Percentiles rank a stretch among this genome's conserved stretches.
Conservation (phyloP, 2,797 vertebrate species). For the Sandelia bainsii region DNA sequence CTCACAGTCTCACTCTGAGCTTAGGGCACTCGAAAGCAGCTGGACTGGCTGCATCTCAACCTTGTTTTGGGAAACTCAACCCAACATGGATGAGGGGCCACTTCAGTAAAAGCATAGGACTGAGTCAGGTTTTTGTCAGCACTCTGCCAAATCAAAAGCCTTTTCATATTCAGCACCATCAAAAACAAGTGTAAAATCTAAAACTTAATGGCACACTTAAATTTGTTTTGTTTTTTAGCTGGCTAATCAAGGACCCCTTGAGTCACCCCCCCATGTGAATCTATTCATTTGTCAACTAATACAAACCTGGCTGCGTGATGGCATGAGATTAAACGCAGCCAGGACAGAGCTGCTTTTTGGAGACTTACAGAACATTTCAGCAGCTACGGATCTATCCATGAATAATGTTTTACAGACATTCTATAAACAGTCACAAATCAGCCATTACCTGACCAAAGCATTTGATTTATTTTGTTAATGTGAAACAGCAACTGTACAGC, state of each 20-base stretch:
- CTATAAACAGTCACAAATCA: background rate
- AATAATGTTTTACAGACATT: background rate
- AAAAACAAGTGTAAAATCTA: conserved; percentile 6
- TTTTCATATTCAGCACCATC: conserved; percentile 4
- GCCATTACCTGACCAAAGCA: background rate
- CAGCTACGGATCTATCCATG: background rate
- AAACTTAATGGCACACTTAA: background rate
- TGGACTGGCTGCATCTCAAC: conserved; percentile 33
- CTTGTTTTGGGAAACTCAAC: conserved; percentile 10
- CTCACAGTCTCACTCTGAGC: conserved; percentile 23
- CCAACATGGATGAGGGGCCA: background rate
- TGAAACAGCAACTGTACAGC: no score
- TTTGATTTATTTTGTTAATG: background rate
- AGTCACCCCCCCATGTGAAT: background rate
- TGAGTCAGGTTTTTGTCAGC: conserved; percentile 6
- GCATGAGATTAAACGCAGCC: conserved; percentile 17
- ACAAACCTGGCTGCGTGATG: conserved; percentile 19
- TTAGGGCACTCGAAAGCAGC: conserved; percentile 20
- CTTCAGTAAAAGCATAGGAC: conserved; percentile 7
- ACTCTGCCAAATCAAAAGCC: conserved; percentile 14
- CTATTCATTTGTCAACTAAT: conserved; percentile 43
- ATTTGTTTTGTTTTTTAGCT: conserved; percentile 3
- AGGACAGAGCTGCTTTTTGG: conserved; percentile 14
- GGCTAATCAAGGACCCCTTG: background rate
- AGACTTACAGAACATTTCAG: conserved; percentile 12